These are phyloP conservation scores for Sarcophaga peregrina DNA, from an alignment of 1,140 invertebrate genomes.

Conservation along the genomic window DNA sequence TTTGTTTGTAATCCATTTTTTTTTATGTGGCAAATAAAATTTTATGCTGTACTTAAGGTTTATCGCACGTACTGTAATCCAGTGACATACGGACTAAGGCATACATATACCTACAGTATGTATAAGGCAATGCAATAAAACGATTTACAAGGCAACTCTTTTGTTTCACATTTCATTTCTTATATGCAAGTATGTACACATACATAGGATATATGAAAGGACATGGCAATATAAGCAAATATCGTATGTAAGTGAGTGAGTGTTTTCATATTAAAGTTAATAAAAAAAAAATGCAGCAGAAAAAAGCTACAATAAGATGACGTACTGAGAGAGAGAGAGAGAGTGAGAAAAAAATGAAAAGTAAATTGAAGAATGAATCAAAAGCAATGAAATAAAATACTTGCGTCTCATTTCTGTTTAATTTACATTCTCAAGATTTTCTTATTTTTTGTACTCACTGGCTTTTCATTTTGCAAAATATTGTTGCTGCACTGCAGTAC, in stretches of 20 bases:
- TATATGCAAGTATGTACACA: too few species aligned
- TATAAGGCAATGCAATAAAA: conserved; percentile 2
- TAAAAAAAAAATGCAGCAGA: not conserved
- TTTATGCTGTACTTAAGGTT: not conserved
- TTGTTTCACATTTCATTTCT: too few species aligned
- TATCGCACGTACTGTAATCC: not conserved
- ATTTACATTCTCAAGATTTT: not conserved
- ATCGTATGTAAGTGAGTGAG: not conserved
- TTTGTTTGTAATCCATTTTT: not conserved
- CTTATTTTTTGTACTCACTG: too few species aligned
- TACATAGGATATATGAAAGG: not conserved
- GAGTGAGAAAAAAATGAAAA: too few species aligned
- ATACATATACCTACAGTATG: too few species aligned
- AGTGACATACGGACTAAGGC: not conserved
- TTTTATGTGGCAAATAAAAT: not conserved
- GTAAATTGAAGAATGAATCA: too few species aligned
- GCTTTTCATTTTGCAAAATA: not conserved
- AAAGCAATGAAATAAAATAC: not conserved
- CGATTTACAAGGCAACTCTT: conserved; percentile 6
- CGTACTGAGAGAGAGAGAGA: too few species aligned
- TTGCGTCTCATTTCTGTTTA: not conserved
- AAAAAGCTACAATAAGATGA: not conserved
- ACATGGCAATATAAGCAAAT: too few species aligned
- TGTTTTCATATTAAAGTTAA: not conserved
- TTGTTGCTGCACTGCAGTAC: not conserved